Evolutionary conservation across 2,113 vertebrate genomes (phyloP), one percentile per base, ranked within the genome.

Genomic region (Pao palembangensis): DNA sequence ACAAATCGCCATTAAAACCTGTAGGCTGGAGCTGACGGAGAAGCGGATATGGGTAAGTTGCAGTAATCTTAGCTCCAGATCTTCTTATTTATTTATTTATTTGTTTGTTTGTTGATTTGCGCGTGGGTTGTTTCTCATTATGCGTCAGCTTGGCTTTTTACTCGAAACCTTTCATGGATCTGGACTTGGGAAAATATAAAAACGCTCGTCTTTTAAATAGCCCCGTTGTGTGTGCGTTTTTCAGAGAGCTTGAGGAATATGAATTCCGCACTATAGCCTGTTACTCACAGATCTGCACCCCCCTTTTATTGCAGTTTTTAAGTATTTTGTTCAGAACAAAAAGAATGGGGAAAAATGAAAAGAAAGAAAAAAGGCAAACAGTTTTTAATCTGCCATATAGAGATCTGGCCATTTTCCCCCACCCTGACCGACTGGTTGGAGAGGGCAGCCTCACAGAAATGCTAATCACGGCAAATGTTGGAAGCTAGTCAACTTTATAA

Each of bases 41-140:
- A 80, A 64, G 86, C 87, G 79, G 88, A 88, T 77, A 91, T 90
- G 90, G 88, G 90, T 91, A 78, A 91, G 90, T 90, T 79, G 4
- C 34, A 12, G 34, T 2, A 12, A 38, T 38, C 34, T 10, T 38
- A 34, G 11, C 15, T 47, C 5, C n/a, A n/a, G 5, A 47, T 47
- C 15, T n/a, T 17, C 16, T 3, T 44, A 44, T 19, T 21, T 51
- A 13, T 21, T 21, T 47, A n/a, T 48, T 23, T 51, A 20, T 51
- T 50, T 15, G 12, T 51, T 23, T 25, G 2, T 21, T 12, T 21
- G 18, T 50, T 20, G 17, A 18, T 20, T 50, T 15, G 16, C 38
- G 50, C 42, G 28, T 50, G 51, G 64, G 52, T 55, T 67, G 53
- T 46, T 73, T 44, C 10, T 14, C 58, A 57, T 60, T 21, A 17